Percentiles rank a stretch among this genome's conserved stretches.
Conservation (phyloP, 1,140 invertebrate genomes). For the Drosophila saltans region DNA sequence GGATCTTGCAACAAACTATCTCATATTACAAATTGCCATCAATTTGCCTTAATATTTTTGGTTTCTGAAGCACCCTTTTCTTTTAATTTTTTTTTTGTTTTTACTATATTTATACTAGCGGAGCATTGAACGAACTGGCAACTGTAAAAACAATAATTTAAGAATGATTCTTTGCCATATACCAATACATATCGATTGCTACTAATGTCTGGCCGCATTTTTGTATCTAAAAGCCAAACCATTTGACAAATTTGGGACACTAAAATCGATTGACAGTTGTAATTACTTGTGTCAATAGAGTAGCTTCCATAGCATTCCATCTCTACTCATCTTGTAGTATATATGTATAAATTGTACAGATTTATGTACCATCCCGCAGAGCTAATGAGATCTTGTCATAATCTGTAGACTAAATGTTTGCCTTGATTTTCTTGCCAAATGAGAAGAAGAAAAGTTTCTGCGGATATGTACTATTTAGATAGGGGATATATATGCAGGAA, state of each 20-base stretch:
- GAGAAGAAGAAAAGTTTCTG: no score
- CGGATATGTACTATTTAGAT: no score
- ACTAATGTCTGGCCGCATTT: constrained; percentile 49
- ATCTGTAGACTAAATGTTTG: constrained; percentile 24
- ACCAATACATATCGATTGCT: constrained; percentile 21
- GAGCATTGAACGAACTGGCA: constrained; percentile 49
- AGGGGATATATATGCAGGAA: no score
- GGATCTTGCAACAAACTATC: constrained; percentile 31
- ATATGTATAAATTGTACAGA: neutral
- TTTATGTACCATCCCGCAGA: constrained; percentile 7
- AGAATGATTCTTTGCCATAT: constrained; percentile 14
- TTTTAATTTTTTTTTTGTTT: neutral
- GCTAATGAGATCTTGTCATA: constrained; percentile 38
- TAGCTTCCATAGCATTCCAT: neutral
- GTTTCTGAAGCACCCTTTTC: constrained; percentile 19
- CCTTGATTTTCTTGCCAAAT: constrained; percentile 2
- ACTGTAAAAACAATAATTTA: constrained; percentile 63
- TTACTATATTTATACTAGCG: constrained; percentile 17
- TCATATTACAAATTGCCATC: constrained; percentile 51
- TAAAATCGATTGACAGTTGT: constrained; percentile 77
- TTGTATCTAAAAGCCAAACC: constrained; percentile 58
- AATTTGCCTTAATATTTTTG: neutral
- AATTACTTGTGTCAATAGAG: constrained; percentile 74
- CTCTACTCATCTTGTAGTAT: neutral
- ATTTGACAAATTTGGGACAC: constrained; percentile 77